These are phyloP conservation scores for Parauchenoglanis punctatus DNA, from an alignment of 2,797 vertebrate species.

Conservation along the genomic window DNA sequence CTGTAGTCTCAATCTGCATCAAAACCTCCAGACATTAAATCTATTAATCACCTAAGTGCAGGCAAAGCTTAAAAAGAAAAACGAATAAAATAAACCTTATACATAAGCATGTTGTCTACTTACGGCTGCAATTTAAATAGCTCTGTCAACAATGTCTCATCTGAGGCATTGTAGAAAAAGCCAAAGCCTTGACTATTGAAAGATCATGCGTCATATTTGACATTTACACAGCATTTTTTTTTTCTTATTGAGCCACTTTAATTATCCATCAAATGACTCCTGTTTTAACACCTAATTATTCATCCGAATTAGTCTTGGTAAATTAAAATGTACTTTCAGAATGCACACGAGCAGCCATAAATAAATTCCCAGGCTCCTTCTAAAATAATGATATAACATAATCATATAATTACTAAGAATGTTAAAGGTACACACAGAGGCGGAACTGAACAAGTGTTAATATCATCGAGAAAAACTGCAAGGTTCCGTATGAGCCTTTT, in stretches of 20 bases:
- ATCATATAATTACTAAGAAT: background rate
- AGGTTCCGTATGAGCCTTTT: background rate
- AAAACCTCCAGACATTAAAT: background rate
- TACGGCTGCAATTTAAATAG: constrained; percentile 47
- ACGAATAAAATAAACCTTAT: constrained; percentile 4
- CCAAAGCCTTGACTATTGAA: constrained; percentile 60
- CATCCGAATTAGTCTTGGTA: constrained; percentile 65
- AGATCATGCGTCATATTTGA: constrained; percentile 71
- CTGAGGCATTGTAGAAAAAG: constrained; percentile 38
- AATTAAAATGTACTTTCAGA: constrained; percentile 64
- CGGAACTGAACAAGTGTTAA: background rate
- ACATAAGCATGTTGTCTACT: constrained; percentile 1
- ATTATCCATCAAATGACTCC: constrained; percentile 74
- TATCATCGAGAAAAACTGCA: background rate
- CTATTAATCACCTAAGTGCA: background rate
- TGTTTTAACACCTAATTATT: constrained; percentile 75
- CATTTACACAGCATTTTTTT: constrained; percentile 68
- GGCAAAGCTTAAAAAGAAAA: background rate
- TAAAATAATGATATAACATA: background rate
- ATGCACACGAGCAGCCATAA: constrained; percentile 62
- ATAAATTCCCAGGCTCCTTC: constrained; percentile 55
- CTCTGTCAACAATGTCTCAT: constrained; percentile 40
- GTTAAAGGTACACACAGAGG: background rate
- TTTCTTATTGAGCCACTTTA: constrained; percentile 69
- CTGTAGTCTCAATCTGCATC: background rate